Base-by-base conservation (phyloP, 2,113 vertebrate species). In the Bos javanicus region DNA sequence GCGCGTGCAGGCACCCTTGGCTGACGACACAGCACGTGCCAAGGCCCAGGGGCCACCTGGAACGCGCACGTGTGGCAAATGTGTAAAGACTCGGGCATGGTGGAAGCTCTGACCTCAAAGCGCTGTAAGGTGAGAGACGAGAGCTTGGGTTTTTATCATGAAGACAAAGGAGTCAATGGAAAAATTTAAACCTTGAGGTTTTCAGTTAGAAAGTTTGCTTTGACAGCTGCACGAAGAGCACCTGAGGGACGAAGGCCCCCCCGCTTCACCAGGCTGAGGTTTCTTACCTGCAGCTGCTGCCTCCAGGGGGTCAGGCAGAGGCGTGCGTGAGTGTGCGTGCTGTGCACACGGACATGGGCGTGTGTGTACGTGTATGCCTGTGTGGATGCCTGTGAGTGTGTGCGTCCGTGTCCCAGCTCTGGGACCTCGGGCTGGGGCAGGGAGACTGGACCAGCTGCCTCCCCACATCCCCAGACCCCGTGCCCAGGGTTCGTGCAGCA, bases 21-120 rank as follows among this genome's bases (percentile, higher is more conserved):
- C 7, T 4, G n/a, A 19, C 14, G 57, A 8, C 17, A 9, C 10
- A 0, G 62, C 12, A 0, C 1, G 26, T 64, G 90, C 90, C 92
- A 62, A 96, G 89, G 60, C 43, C 91, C 82, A 0, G 50, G 39
- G 26, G 67, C 39, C 43, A 16, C 60, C 46, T 16, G 7, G 59
- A 39, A 6, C 4, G 23, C 2, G 0, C 10, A 6, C 0, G 0
- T 4, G 4, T 0, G 5, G 52, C 16, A 1, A 1, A 39, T 33
- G 1, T 26, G 28, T 3, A 1, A 80, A 67, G 67, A 28, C 36
- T 7, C 6, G 2, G 4, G 30, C 33, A 5, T 1, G n/a, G 57
- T 21, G 0, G 26, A 17, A 9, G 60, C n/a, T 10, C 36, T 54
- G 87, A 23, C 23, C 21, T 8, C 3, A 2, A 16, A 33, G 62